A percentile compares a stretch with the other conserved stretches of the same genome.
Evolutionary conservation across 2,888 invertebrate species (phyloP).

Genomic region (Himalopsyche anomala): DNA sequence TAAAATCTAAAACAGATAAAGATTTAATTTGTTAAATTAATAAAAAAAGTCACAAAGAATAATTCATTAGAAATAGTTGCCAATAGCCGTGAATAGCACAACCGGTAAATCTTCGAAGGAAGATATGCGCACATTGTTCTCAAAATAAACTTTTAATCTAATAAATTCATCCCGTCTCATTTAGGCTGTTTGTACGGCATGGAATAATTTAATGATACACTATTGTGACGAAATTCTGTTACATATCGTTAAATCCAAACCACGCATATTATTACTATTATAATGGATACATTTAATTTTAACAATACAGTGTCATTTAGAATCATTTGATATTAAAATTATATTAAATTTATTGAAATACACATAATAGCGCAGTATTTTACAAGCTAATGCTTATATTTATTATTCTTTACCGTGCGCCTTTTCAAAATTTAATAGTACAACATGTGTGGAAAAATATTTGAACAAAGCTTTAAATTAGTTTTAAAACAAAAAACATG

Average conservation of each 20-base stretch:
- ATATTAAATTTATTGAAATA: too few relatives aligned
- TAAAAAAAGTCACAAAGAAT: not conserved
- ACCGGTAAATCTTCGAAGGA: not conserved
- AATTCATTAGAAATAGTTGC: not conserved
- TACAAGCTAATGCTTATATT: too few relatives aligned
- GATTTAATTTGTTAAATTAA: not conserved
- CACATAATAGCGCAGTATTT: too few relatives aligned
- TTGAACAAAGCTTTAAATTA: too few relatives aligned
- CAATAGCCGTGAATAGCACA: not conserved
- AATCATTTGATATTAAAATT: not conserved
- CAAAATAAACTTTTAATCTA: conserved; percentile 37
- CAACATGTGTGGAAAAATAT: too few relatives aligned
- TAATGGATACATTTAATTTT: not conserved
- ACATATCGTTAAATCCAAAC: conserved; percentile 19
- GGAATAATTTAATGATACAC: conserved; percentile 18
- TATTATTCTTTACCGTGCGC: too few relatives aligned
- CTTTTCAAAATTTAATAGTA: too few relatives aligned
- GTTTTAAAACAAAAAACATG: too few relatives aligned
- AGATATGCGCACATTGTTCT: conserved; percentile 38
- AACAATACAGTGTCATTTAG: not conserved
- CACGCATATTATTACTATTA: not conserved
- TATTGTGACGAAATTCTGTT: not conserved
- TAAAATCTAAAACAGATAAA: not conserved
- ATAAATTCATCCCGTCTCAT: conserved; percentile 27
- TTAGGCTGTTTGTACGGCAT: conserved; percentile 10